phyloP scores from a whole-genome alignment of 2,113 vertebrate species.

The Anthoscopus minutus region DNA sequence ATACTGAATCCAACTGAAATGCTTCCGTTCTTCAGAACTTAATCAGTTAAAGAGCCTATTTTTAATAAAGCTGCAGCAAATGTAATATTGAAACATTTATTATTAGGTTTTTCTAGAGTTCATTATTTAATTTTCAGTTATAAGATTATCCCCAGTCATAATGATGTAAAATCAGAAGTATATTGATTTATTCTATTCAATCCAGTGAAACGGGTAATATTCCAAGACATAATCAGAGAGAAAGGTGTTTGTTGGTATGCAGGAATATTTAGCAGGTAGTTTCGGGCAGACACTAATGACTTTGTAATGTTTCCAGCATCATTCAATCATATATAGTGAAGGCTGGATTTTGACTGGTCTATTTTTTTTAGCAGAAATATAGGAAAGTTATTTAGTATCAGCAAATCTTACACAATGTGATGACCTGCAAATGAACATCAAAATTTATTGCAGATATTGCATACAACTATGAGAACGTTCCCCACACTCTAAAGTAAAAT shows the following conservation, averaged over 20 bases:
- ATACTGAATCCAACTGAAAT: not conserved
- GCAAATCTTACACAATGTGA: not conserved
- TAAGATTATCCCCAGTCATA: not conserved
- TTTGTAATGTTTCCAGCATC: not conserved
- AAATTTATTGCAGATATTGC: not conserved
- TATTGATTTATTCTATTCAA: not conserved
- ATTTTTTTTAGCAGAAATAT: not conserved
- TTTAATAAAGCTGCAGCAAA: not conserved
- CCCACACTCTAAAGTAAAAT: not conserved
- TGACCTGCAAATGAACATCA: not conserved
- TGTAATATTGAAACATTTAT: not conserved
- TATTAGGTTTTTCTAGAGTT: not conserved
- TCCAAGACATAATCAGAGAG: not conserved
- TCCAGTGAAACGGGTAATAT: not conserved
- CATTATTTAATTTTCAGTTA: not conserved
- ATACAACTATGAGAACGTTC: not conserved
- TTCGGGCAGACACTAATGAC: not conserved
- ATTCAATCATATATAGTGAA: conserved; percentile 19
- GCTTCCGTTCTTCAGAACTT: not conserved
- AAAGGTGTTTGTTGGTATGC: not conserved
- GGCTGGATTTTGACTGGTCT: not conserved
- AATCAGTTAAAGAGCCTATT: not conserved
- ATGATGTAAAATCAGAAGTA: not conserved
- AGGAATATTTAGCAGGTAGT: conserved; percentile 29
- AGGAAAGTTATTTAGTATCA: not conserved